These are phyloP conservation scores for Damaliscus lunatus DNA, from an alignment of 2,113 vertebrate genomes.

Conservation along the genomic window DNA sequence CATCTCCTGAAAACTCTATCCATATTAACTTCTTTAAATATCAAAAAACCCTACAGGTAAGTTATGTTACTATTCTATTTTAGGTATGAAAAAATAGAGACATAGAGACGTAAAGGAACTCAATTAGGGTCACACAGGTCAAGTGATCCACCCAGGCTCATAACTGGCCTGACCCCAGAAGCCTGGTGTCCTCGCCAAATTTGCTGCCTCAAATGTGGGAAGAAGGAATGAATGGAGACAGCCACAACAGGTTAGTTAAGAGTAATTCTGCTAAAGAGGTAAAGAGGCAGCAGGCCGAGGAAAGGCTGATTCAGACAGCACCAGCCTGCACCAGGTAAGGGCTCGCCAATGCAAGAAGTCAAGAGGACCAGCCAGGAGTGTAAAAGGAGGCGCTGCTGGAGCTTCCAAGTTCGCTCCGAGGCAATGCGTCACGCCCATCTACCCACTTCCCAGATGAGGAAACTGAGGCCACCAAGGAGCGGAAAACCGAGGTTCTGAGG, in stretches of 20 bases:
- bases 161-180: background rate
- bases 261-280: background rate
- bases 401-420: background rate
- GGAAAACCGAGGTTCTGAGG: background rate
- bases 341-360: background rate
- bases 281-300: background rate
- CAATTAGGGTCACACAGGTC: too few relatives aligned
- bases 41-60: background rate
- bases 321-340: background rate
- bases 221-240: background rate
- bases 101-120: background rate
- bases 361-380: rapidly evolving
- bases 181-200: background rate
- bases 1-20: background rate
- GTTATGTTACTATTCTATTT: background rate
- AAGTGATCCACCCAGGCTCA: background rate
- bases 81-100: background rate
- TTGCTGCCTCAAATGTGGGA: rapidly evolving
- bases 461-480: background rate
- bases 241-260: background rate
- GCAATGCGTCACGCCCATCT: rapidly evolving
- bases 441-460: background rate
- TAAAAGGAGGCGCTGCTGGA: background rate
- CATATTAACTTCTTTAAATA: background rate
- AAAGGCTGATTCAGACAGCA: background rate